phyloP scores from a whole-genome alignment of 1,140 invertebrate genomes.

The Palaemon carinicauda region DNA sequence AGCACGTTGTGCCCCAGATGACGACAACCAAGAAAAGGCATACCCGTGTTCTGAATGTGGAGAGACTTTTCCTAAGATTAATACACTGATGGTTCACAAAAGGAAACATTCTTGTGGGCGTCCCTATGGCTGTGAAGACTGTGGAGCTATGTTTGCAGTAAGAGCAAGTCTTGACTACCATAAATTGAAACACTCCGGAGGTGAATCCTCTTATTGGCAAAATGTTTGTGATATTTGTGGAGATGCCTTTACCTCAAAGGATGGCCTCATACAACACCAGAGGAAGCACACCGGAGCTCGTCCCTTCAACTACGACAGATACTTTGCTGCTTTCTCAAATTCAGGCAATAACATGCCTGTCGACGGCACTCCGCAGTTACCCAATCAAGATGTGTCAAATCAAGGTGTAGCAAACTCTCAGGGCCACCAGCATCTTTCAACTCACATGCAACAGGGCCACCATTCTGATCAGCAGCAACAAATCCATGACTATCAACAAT shows the following conservation, averaged over 20 bases:
- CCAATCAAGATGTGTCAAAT: not conserved
- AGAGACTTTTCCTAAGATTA: slow-evolving; percentile 45
- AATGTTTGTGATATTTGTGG: slow-evolving; percentile 45
- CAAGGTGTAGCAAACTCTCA: not conserved
- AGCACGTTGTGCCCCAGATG: not conserved
- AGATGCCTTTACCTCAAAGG: slow-evolving; percentile 42
- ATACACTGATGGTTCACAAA: slow-evolving; percentile 45
- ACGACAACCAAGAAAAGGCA: slow-evolving; percentile 13
- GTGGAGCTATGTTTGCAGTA: slow-evolving; percentile 39
- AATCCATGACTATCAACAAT: slow-evolving; percentile 14
- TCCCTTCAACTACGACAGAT: slow-evolving; percentile 45
- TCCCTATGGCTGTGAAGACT: slow-evolving; percentile 29
- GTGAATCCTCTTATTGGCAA: slow-evolving; percentile 40
- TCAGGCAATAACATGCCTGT: not conserved
- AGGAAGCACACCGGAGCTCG: slow-evolving; percentile 26
- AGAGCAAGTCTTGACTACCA: slow-evolving; percentile 44
- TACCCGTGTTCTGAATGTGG: slow-evolving; percentile 41
- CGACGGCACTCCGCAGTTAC: not conserved
- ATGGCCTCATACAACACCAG: slow-evolving; percentile 44
- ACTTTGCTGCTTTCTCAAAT: slow-evolving; percentile 38
- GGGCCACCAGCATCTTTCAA: not conserved
- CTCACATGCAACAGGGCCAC: no score
- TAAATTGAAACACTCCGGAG: slow-evolving; percentile 37
- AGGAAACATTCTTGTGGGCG: slow-evolving; percentile 34
- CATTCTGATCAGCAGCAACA: slow-evolving; percentile 18